Conservation (phyloP, 2,113 vertebrate genomes). For the Callospermophilus lateralis region DNA sequence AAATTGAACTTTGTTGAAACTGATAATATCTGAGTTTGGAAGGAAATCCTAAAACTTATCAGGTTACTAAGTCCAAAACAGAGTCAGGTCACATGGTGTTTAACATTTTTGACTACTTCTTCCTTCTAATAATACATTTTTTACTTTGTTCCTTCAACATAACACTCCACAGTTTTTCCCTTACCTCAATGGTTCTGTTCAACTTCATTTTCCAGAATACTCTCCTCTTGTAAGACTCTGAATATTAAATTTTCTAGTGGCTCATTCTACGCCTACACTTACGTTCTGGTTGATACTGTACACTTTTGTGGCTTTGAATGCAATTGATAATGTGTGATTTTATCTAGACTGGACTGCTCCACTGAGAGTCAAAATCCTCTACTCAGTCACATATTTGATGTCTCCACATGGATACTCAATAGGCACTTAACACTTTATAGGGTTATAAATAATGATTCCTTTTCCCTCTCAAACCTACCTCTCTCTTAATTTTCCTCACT, state of each 20-base stretch:
- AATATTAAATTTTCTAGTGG: background rate
- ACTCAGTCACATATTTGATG: background rate
- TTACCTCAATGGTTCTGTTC: background rate
- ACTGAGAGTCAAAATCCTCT: background rate
- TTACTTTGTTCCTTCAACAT: background rate
- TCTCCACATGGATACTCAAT: background rate
- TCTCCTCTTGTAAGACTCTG: background rate
- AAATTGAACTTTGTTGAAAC: background rate
- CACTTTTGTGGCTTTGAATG: background rate
- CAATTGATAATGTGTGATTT: background rate
- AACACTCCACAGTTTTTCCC: background rate
- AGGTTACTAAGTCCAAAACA: background rate
- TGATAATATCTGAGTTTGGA: slow-evolving; percentile 14
- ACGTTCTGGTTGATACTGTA: background rate
- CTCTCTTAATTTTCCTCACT: background rate
- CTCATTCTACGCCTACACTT: background rate
- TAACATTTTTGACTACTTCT: background rate
- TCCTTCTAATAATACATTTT: background rate
- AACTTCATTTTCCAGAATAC: background rate
- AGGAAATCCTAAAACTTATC: background rate
- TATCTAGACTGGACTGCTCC: background rate
- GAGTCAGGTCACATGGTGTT: background rate
- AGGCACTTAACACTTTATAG: background rate
- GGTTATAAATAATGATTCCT: background rate
- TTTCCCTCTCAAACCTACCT: background rate